Evolutionary conservation across 2,888 invertebrate species (phyloP), one percentile per base, ranked within the genome.

Genomic region (Chydorus sphaericus): DNA sequence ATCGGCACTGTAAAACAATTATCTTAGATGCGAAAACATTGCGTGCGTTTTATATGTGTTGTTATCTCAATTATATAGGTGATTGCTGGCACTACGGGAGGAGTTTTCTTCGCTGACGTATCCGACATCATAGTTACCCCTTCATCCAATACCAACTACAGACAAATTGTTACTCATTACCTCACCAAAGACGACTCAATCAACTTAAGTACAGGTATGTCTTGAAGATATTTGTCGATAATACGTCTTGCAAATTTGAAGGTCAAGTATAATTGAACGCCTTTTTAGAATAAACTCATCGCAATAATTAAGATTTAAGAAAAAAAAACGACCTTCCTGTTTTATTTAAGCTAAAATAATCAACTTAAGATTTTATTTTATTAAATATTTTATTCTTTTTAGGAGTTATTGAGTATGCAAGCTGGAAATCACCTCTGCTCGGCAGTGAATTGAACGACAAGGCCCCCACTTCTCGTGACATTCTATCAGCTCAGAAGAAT

Each of bases 171-270:
- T 14, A 51, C 48, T 26, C 33, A 51, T 18, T 58, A 33, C 26
- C 55, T 44, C 29, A 55, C 55, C n/a, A 38, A 50, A 26, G 58
- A 54, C 23, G 58, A 58, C 37, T 14, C 8, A 1, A 55, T 58
- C 55, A 30, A 57, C 18, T 14, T 48, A 14, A 31, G 20, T 8
- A 54, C 39, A 18, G 44, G 56, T 52, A n/a, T n/a, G n/a, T n/a
- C n/a, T n/a, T n/a, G n/a, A n/a, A n/a, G n/a, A n/a, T n/a, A n/a
- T n/a, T n/a, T n/a, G n/a, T n/a, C n/a, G n/a, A n/a, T n/a, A n/a
- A n/a, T n/a, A n/a, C n/a, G n/a, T n/a, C n/a, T n/a, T n/a, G n/a
- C n/a, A n/a, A n/a, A n/a, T n/a, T n/a, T n/a, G n/a, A n/a, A n/a
- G n/a, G n/a, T n/a, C n/a, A n/a, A n/a, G n/a, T n/a, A n/a, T n/a